Base-by-base conservation (phyloP, 2,797 vertebrate species). In the Microhierax caerulescens region DNA sequence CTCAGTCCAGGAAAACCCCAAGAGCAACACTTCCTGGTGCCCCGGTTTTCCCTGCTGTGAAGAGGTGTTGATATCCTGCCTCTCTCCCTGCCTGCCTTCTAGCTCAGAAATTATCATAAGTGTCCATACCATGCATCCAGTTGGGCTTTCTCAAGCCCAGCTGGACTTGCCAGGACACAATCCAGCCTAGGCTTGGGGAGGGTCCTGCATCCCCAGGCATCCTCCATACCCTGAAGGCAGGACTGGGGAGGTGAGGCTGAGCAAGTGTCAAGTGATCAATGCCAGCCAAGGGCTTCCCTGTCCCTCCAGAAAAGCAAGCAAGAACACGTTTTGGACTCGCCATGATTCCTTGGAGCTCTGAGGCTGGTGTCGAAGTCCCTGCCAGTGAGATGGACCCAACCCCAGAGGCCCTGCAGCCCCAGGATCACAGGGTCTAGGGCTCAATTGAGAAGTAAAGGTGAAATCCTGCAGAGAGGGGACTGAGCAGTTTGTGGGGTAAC, bases 201-300 rank as follows among this genome's bases (percentile, higher is more conserved):
- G 14, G 25, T 87, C 43, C 75, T 83, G 64, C 54, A 25, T 25
- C 57, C 50, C 41, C 64, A n/a, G 73, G 5, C 37, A 41, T 30
- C 12, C 23, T 67, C 47, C n/a, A 39, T 2, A 36, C 3, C 34
- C 37, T 53, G 39, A 25, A 23, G 28, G 34, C 50, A n/a, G 36
- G 28, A 57, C 15, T 75, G 27, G 27, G 34, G 32, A n/a, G 56
- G 1, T 8, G 7, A 77, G 48, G 12, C 43, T 64, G 50, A 72
- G 37, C 51, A 28, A 64, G 8, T 10, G 25, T 32, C 41, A 25
- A 74, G 47, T 37, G 61, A 50, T 9, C 0, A 0, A 16, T 75
- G 50, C 45, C 36, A 74, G 56, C 10, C 47, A 16, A 32, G 30
- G 3, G 4, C 53, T 78, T 85, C 41, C 20, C 70, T 64, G 17